phyloP scores from a whole-genome alignment of 1,140 invertebrate species.

The Hirudo medicinalis region DNA sequence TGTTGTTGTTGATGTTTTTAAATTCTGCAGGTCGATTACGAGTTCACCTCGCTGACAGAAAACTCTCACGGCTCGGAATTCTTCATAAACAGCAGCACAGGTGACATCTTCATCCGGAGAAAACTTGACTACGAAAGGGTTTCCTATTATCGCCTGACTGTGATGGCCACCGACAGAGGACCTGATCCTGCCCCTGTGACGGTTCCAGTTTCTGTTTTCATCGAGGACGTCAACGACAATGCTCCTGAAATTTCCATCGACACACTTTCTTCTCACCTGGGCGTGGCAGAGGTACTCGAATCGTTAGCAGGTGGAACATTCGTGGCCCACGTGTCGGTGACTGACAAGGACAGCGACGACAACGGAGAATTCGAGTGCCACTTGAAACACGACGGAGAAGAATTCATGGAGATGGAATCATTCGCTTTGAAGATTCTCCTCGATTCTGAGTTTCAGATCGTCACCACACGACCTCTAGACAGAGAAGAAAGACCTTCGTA shows the following conservation, averaged over 20 bases:
- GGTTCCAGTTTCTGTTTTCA: constrained; percentile 29
- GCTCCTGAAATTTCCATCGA: constrained; percentile 55
- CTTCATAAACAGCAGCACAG: constrained; percentile 17
- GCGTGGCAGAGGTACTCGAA: constrained; percentile 15
- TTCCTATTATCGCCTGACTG: constrained; percentile 13
- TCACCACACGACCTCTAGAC: constrained; percentile 64
- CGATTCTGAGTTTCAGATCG: constrained; percentile 58
- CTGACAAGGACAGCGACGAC: constrained; percentile 17
- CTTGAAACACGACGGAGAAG: constrained; percentile 13
- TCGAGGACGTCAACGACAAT: constrained; percentile 76
- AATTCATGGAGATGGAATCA: background rate
- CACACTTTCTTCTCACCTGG: constrained; percentile 9
- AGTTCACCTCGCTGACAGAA: constrained; percentile 12
- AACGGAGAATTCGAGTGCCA: constrained; percentile 19
- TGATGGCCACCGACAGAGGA: constrained; percentile 19
- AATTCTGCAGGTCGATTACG: constrained; percentile 6
- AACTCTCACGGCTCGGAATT: constrained; percentile 19
- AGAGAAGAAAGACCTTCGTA: constrained; percentile 63
- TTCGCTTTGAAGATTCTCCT: constrained; percentile 24
- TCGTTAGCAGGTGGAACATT: constrained; percentile 18
- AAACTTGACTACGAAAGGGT: constrained; percentile 20
- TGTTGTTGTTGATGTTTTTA: background rate
- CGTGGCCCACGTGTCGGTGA: constrained; percentile 21
- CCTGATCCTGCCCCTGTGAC: constrained; percentile 16
- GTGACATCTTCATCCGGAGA: constrained; percentile 12